Conservation (phyloP, 92 coral and sea anemone genomes). For the Siderastrea siderea region DNA sequence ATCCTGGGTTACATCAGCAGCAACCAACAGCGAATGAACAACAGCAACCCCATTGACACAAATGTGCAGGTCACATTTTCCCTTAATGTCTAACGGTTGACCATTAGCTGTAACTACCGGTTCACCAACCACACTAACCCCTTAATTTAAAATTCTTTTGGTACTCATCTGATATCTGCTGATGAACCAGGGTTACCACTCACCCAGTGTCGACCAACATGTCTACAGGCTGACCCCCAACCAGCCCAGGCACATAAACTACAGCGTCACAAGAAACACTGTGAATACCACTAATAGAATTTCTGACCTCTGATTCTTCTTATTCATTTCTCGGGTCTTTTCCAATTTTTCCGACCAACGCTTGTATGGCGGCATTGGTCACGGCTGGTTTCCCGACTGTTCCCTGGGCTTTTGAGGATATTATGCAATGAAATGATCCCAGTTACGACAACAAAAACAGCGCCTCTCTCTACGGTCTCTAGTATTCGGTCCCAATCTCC, state of each 20-base stretch:
- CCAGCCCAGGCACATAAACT: too few relatives aligned
- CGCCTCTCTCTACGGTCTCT: not conserved
- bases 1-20: conserved; percentile 56
- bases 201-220: conserved; percentile 43
- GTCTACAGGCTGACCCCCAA: too few relatives aligned
- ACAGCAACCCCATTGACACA: conserved; percentile 28
- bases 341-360: too few relatives aligned
- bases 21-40: conserved; percentile 48
- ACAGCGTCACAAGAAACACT: too few relatives aligned
- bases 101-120: conserved; percentile 59
- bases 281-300: too few relatives aligned
- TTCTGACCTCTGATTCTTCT: too few relatives aligned
- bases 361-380: too few relatives aligned
- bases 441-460: conserved; percentile 31
- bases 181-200: conserved; percentile 52
- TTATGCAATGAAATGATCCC: conserved; percentile 26
- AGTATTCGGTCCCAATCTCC: conserved; percentile 16
- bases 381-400: conserved; percentile 30
- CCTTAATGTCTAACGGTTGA: conserved; percentile 36
- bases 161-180: conserved; percentile 10
- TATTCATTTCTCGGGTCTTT: too few relatives aligned
- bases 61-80: conserved; percentile 29
- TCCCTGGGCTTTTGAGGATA: not conserved
- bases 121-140: conserved; percentile 22
- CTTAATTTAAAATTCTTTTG: not conserved